These are phyloP conservation scores for Taurulus bubalis DNA, from an alignment of 2,113 vertebrate species.

Conservation along the genomic window DNA sequence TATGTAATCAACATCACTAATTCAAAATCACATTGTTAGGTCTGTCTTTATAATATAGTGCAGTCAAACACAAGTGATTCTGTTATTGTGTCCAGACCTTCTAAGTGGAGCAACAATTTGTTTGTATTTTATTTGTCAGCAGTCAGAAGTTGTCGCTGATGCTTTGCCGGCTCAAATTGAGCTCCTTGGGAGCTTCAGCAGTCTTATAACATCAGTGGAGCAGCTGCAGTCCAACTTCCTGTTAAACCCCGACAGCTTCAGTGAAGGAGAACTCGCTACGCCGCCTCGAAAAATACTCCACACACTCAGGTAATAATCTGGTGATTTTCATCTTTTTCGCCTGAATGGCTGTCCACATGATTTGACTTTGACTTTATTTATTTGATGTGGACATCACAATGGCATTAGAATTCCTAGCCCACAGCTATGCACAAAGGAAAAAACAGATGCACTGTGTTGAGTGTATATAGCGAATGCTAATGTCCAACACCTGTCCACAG, in stretches of 20 bases:
- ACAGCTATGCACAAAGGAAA: too few relatives aligned
- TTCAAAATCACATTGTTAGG: not conserved
- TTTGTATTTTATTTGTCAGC: conserved; percentile 10
- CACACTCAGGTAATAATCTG: conserved; percentile 88
- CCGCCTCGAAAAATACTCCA: conserved; percentile 92
- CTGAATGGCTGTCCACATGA: not conserved
- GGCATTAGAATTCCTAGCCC: too few relatives aligned
- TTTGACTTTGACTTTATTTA: too few relatives aligned
- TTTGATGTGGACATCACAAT: too few relatives aligned
- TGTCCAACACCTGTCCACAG: too few relatives aligned
- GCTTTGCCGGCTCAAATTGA: conserved; percentile 87
- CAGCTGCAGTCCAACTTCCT: conserved; percentile 95
- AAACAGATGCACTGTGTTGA: too few relatives aligned
- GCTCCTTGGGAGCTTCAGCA: conserved; percentile 92
- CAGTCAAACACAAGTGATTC: not conserved
- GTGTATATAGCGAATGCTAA: too few relatives aligned
- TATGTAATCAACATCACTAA: not conserved
- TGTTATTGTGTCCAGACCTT: not conserved
- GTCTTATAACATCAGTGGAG: conserved; percentile 92
- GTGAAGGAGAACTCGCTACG: conserved; percentile 90
- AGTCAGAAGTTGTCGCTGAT: conserved; percentile 82
- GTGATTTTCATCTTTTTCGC: not conserved
- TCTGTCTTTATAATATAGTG: not conserved
- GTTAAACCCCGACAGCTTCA: conserved; percentile 90
- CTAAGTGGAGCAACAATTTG: not conserved